Percentiles rank a stretch among this genome's conserved stretches.
Evolutionary conservation across 2,113 vertebrate genomes (phyloP).

Genomic region (Hippoglossus stenolepis): DNA sequence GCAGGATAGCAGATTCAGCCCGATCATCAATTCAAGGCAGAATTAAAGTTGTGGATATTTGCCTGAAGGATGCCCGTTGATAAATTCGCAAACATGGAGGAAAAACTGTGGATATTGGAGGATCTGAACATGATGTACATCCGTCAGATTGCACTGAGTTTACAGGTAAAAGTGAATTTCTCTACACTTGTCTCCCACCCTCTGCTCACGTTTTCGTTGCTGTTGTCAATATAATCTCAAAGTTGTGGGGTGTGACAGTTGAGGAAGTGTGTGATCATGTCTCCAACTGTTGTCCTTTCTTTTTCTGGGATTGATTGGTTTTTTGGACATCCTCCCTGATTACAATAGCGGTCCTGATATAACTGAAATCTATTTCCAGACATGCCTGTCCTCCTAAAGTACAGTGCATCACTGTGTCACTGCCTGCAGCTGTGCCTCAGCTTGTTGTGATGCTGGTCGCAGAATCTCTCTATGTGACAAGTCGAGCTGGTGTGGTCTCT

Average conservation of each 20-base stretch:
- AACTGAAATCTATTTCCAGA: constrained; percentile 38
- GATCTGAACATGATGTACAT: constrained; percentile 98
- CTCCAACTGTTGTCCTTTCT: background rate
- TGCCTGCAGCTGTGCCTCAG: constrained; percentile 60
- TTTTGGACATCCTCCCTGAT: no score
- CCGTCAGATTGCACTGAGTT: constrained; percentile 93
- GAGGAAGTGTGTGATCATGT: background rate
- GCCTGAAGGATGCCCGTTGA: constrained; percentile 77
- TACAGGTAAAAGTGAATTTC: constrained; percentile 85
- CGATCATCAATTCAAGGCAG: background rate
- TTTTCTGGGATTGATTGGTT: background rate
- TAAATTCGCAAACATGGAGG: constrained; percentile 88
- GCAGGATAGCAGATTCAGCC: constrained; percentile 15
- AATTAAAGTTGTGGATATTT: constrained; percentile 19
- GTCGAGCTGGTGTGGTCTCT: constrained; percentile 45
- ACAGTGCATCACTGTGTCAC: constrained; percentile 45
- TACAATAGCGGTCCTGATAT: background rate
- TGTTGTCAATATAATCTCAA: background rate
- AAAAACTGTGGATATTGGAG: constrained; percentile 92
- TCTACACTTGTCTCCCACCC: background rate
- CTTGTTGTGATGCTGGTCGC: constrained; percentile 47
- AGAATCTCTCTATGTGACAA: constrained; percentile 42
- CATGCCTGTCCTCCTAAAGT: background rate
- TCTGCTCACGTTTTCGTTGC: background rate
- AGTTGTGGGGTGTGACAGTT: constrained; percentile 11